Evolutionary conservation across 1,140 invertebrate genomes (phyloP).

Genomic region (Camponotus vicinus): DNA sequence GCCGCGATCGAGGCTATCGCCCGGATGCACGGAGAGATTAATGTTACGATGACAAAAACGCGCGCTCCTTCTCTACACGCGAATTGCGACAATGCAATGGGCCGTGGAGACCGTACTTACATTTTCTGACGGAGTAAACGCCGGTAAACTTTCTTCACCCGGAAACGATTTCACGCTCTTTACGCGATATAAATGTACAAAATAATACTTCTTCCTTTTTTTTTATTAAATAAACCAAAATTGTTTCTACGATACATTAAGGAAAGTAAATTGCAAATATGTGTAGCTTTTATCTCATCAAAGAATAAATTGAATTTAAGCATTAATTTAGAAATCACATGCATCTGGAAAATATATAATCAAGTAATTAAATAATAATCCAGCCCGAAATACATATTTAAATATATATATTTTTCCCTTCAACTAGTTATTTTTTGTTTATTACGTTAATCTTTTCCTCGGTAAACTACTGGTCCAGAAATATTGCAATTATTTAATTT

Average conservation of each 20-base stretch:
- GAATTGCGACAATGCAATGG: slow-evolving; percentile 39
- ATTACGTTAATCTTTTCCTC: background rate
- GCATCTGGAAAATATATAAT: background rate
- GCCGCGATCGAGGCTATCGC: slow-evolving; percentile 45
- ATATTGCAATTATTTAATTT: slow-evolving; percentile 27
- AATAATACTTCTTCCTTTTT: background rate
- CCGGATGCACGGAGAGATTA: slow-evolving; percentile 66
- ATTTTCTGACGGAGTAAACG: background rate
- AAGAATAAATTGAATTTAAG: too few species aligned
- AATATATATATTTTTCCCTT: slow-evolving; percentile 88
- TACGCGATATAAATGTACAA: background rate
- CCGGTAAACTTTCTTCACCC: slow-evolving; percentile 2
- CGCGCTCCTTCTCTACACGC: background rate
- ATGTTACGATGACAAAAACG: slow-evolving; percentile 51
- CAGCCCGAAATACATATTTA: slow-evolving; percentile 93
- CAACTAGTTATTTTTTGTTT: background rate
- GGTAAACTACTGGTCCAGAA: background rate
- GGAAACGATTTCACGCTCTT: background rate
- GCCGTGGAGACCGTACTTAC: slow-evolving; percentile 19
- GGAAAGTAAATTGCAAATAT: too few species aligned
- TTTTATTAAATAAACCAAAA: background rate
- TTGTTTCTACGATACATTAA: too few species aligned
- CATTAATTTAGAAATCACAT: background rate
- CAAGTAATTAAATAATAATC: slow-evolving; percentile 89
- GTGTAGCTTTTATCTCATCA: too few species aligned